Evolutionary conservation across 2,113 vertebrate species (phyloP).

Genomic region (Amphiprion ocellaris): DNA sequence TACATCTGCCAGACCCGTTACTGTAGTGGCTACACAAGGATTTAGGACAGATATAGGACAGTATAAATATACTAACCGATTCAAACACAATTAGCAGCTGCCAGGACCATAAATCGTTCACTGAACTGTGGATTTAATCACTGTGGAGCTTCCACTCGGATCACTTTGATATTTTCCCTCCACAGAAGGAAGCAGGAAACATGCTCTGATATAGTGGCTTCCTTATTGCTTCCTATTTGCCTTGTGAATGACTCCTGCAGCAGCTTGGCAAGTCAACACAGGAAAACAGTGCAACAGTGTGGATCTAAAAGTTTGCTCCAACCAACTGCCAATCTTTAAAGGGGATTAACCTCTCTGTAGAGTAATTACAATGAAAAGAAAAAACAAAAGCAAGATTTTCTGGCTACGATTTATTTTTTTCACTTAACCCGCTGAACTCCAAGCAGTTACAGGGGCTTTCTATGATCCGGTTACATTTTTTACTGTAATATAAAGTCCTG

Average conservation of each 20-base stretch:
- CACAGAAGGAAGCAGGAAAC: constrained; percentile 66
- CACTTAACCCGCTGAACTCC: too few species aligned
- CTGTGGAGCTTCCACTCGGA: not conserved
- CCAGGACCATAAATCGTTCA: not conserved
- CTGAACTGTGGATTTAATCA: constrained; percentile 29
- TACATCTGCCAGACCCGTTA: constrained; percentile 60
- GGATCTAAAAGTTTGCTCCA: constrained; percentile 22
- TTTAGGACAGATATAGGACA: constrained; percentile 52
- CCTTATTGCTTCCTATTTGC: constrained; percentile 80
- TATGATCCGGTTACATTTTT: too few species aligned
- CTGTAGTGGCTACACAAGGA: constrained; percentile 66
- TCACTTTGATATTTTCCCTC: not conserved
- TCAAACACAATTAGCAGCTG: not conserved
- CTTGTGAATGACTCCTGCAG: constrained; percentile 51
- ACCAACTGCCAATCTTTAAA: constrained; percentile 4
- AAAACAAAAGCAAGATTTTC: not conserved
- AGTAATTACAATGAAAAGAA: constrained; percentile 10
- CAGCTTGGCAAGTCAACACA: constrained; percentile 36
- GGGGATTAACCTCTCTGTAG: constrained; percentile 8
- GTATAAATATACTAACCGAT: constrained; percentile 16
- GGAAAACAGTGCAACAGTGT: constrained; percentile 9
- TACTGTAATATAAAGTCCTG: too few species aligned
- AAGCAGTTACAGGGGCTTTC: too few species aligned
- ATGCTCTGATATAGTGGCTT: constrained; percentile 62
- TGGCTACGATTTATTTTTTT: too few species aligned